phyloP scores from a whole-genome alignment of 2,888 invertebrate species.

The Halictus quadricinctus region DNA sequence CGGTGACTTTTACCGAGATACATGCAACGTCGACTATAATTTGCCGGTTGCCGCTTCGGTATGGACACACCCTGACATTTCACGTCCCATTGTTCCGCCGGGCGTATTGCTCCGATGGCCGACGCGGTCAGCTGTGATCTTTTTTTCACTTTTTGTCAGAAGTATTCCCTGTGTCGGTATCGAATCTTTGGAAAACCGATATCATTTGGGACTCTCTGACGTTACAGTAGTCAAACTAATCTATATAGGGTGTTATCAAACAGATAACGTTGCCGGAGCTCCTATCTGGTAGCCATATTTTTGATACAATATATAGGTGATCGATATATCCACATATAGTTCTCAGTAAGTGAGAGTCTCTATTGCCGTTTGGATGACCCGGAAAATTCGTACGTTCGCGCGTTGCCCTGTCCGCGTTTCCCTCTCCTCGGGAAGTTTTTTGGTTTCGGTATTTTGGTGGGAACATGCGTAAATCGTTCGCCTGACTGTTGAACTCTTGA shows the following conservation, averaged over 20 bases:
- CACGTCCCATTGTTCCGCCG: background rate
- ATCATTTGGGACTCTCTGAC: constrained; percentile 61
- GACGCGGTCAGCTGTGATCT: background rate
- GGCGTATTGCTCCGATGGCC: background rate
- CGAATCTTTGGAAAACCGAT: constrained; percentile 27
- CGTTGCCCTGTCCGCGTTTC: background rate
- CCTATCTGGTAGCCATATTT: constrained; percentile 81
- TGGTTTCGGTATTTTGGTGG: background rate
- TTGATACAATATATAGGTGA: constrained; percentile 81
- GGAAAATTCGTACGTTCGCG: constrained; percentile 3
- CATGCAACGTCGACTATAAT: background rate
- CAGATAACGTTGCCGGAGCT: constrained; percentile 81
- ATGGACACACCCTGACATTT: background rate
- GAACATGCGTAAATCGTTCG: background rate
- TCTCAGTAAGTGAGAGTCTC: constrained; percentile 69
- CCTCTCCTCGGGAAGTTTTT: background rate
- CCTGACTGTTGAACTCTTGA: background rate
- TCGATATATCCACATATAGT: constrained; percentile 78
- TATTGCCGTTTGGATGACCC: constrained; percentile 47
- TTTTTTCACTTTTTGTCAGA: background rate
- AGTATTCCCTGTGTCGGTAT: background rate
- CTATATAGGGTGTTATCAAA: constrained; percentile 78
- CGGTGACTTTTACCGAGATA: too few species aligned
- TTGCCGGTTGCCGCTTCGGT: background rate
- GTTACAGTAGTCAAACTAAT: constrained; percentile 78